Evolutionary conservation across 2,113 vertebrate species (phyloP), one percentile per base, ranked within the genome.

Genomic region (Laticauda colubrina): DNA sequence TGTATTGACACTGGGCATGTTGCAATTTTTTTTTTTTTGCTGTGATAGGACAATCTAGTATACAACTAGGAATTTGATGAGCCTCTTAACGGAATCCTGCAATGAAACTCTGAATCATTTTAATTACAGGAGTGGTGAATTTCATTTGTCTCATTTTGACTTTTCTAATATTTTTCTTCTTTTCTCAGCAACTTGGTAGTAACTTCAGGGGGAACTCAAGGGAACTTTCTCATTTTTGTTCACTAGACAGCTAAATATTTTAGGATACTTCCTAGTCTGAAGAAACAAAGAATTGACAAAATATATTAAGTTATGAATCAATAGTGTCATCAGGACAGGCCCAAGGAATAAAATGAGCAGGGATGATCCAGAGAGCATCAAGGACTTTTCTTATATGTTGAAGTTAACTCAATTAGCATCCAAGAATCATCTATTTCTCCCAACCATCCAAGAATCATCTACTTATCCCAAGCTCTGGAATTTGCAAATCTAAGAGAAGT

Each of bases 131-230:
- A 92, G 95, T 94, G 94, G 94, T 96, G 91, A 94, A 94, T 94
- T 96, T 94, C 94, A 90, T 85, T 95, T 93, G 94, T 39, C 34
- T 81, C 75, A 81, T 43, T 81, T 7, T 81, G 34, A 81, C 20
- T 39, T 81, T 81, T 43, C 34, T 21, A 81, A 43, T 81, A 18
- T 81, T 81, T 81, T 81, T 81, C 34, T 87, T 54, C 29, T 53
- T 90, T 61, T 97, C 95, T 96, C 94, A 96, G 96, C 89, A n/a
- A 94, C 95, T 95, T 97, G 96, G 96, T 95, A 97, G 93, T 87
- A 93, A 43, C 96, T 97, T 97, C 39, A 91, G 43, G 18, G 15
- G 23, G n/a, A 53, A 8, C 18, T 96, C 93, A 96, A 94, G 96
- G 94, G 95, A 81, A 93, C 96, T 93, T 96, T 94, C 96, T 96